Evolutionary conservation across 2,888 invertebrate species (phyloP), one percentile per base, ranked within the genome.

Genomic region (Parthenolecanium corni): DNA sequence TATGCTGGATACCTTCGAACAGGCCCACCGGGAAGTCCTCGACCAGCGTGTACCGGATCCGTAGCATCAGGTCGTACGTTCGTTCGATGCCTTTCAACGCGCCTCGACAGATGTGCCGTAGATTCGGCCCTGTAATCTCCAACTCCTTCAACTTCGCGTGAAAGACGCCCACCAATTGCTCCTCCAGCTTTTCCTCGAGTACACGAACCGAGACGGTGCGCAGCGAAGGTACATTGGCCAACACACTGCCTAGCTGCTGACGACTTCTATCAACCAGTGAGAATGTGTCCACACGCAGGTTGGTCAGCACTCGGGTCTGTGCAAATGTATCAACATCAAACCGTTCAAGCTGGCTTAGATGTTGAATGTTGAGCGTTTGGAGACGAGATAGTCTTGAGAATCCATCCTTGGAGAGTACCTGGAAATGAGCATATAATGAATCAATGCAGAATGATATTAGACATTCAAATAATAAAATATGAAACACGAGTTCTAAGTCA

Each of bases 1-100:
- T 81, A 61, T 75, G 72, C 71, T 84, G 82, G 70, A 90, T 78
- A 67, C 83, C 81, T 56, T 85, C 80, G 75, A 89, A 86, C 66
- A 89, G 80, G 65, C 87, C 86, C 0, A 85, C 79, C 23, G 90
- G 90, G 68, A 91, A 75, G 73, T 88, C 85, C 65, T 83, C 82
- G 56, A 91, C 79, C 67, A 84, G 82, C 9, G 91, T 91, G 67
- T 83, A 81, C 58, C 82, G 82, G 68, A 90, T 87, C 72, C 83
- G 68, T 16, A 70, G 62, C 5, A 67, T 66, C 20, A 70, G 67
- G 52, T 68, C 68, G 40, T 64, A 58, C 20, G 66, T 64, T 61
- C 81, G 81, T 54, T 83, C 80, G 65, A 90, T 82, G 3, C 85
- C 83, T 57, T 44, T 46, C 24, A 57, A 18, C 1, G 57, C 57